These are phyloP conservation scores for Molossus molossus DNA, from an alignment of 2,797 vertebrate genomes.

Conservation along the genomic window DNA sequence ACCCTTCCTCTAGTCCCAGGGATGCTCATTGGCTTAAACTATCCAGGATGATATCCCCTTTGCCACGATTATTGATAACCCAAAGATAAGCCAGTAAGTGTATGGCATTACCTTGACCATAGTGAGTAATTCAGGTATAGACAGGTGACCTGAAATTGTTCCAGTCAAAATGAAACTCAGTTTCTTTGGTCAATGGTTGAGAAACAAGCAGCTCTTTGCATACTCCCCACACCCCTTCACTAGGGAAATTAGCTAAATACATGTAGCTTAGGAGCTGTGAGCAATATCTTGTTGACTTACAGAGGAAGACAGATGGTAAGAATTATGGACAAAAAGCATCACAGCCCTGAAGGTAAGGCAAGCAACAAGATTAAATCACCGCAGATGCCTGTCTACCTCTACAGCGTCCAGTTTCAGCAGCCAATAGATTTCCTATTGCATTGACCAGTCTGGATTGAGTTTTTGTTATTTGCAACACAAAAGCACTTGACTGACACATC, in stretches of 20 bases:
- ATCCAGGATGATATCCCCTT: not conserved
- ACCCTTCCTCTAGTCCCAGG: not conserved
- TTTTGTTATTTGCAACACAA: constrained; percentile 46
- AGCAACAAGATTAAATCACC: not conserved
- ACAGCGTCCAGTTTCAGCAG: constrained; percentile 29
- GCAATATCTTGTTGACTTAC: constrained; percentile 8
- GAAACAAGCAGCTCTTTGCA: constrained; percentile 1
- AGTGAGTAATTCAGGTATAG: constrained; percentile 13
- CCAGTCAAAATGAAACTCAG: constrained; percentile 33
- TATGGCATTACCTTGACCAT: not conserved
- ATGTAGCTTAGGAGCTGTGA: not conserved
- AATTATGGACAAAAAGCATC: not conserved
- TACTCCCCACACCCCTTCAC: not conserved
- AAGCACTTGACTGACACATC: not conserved
- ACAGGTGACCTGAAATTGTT: constrained; percentile 31
- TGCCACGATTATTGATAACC: not conserved
- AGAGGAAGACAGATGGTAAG: not conserved
- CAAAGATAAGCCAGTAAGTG: not conserved
- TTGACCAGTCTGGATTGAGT: not conserved
- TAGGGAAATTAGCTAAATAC: constrained; percentile 1
- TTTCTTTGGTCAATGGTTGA: not conserved
- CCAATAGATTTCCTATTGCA: constrained; percentile 1
- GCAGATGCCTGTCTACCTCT: not conserved
- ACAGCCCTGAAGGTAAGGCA: not conserved
- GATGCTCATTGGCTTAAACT: not conserved